These are phyloP conservation scores for Stichodactyla mertensii DNA, from an alignment of 64 coral and sea anemone genomes.

Conservation along the genomic window DNA sequence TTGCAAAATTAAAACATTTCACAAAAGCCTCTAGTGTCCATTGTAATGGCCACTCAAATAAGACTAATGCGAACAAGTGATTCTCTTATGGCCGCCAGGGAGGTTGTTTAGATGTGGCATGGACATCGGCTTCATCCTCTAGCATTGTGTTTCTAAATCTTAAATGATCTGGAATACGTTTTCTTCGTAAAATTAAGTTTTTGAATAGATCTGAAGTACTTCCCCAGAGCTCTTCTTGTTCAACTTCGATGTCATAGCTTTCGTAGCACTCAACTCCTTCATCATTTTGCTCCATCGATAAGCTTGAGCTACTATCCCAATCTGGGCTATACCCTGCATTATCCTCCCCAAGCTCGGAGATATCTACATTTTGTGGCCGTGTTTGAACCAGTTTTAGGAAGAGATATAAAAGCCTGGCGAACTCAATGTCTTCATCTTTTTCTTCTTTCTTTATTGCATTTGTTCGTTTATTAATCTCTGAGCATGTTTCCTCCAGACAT, in stretches of 20 bases:
- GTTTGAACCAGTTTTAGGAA: neutral
- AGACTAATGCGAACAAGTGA: too few species aligned
- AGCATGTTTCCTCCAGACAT: neutral
- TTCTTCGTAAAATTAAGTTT: neutral
- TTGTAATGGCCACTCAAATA: too few species aligned
- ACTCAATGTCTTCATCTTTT: neutral
- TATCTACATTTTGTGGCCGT: neutral
- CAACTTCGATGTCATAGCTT: neutral
- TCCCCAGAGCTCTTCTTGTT: neutral
- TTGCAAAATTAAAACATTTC: too few species aligned
- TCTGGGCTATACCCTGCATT: neutral
- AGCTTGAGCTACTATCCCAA: neutral
- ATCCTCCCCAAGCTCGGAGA: neutral
- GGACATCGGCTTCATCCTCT: neutral
- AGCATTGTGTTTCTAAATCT: neutral
- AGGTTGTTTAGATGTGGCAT: neutral
- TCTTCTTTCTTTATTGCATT: neutral
- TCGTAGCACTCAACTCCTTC: neutral
- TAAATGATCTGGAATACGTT: slow-evolving; percentile 6
- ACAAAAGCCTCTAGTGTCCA: too few species aligned
- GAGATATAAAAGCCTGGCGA: neutral
- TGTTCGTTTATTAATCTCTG: neutral
- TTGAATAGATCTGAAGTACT: neutral
- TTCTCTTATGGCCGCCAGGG: neutral
- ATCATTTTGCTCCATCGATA: neutral